phyloP scores from a whole-genome alignment of 2,888 invertebrate species.

The Odontothrips loti region DNA sequence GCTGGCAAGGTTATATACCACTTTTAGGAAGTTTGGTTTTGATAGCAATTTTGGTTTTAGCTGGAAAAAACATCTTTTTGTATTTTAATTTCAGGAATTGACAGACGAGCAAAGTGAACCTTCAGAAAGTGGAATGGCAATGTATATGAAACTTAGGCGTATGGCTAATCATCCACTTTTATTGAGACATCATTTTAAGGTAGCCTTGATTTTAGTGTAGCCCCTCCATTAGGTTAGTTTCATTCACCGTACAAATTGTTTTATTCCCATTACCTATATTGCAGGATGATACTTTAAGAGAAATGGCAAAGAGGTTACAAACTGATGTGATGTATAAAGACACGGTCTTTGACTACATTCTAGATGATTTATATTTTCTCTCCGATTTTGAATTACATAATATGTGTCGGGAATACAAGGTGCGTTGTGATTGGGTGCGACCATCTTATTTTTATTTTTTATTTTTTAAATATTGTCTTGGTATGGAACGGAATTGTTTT shows the following conservation, averaged over 20 bases:
- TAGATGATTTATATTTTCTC: constrained; percentile 80
- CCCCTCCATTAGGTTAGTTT: not conserved
- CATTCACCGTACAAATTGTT: not conserved
- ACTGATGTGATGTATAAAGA: constrained; percentile 66
- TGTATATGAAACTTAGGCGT: constrained; percentile 92
- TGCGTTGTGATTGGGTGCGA: constrained; percentile 43
- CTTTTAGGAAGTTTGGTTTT: not conserved
- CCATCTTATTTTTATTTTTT: constrained; percentile 21
- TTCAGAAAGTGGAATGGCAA: constrained; percentile 53
- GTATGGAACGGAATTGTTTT: constrained; percentile 45
- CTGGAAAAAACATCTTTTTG: constrained; percentile 3
- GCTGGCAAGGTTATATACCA: constrained; percentile 32
- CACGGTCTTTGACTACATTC: constrained; percentile 70
- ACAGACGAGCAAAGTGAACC: constrained; percentile 10
- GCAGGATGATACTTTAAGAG: constrained; percentile 43
- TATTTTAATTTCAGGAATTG: constrained; percentile 20
- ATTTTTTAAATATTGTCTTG: constrained; percentile 28
- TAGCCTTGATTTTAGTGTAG: constrained; percentile 39
- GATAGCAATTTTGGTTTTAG: not conserved
- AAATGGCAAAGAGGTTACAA: constrained; percentile 67
- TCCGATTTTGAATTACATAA: constrained; percentile 90
- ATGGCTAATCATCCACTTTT: constrained; percentile 91
- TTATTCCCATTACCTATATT: constrained; percentile 34
- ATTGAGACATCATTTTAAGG: constrained; percentile 63
- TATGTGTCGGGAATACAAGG: constrained; percentile 64